Conservation (phyloP, 1,140 invertebrate genomes). For the Hesperophylax magnus region DNA sequence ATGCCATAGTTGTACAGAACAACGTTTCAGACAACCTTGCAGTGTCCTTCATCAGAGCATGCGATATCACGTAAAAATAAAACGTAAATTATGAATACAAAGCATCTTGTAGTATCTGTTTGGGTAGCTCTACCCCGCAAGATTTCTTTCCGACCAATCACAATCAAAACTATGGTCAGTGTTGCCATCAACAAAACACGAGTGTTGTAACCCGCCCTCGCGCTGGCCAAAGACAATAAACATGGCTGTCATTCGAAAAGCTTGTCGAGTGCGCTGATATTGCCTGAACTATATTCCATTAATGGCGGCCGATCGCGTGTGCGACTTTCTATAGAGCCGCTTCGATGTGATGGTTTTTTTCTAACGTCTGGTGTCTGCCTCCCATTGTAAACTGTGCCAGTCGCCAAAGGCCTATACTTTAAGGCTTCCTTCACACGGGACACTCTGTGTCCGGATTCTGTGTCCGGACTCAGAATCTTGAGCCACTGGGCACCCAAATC, state of each 20-base stretch:
- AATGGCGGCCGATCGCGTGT: slow-evolving; percentile 16
- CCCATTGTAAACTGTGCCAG: slow-evolving; percentile 17
- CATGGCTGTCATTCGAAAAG: slow-evolving; percentile 13
- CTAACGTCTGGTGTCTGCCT: slow-evolving; percentile 22
- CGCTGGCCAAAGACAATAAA: background rate
- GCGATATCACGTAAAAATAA: no score
- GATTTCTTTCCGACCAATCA: no score
- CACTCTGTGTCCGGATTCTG: no score
- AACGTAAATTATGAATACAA: no score
- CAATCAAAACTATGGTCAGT: background rate
- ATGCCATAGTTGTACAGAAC: no score
- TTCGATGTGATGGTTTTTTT: slow-evolving; percentile 11
- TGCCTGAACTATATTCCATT: slow-evolving; percentile 10
- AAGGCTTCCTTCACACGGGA: no score
- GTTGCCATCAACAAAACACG: background rate
- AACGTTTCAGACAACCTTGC: no score
- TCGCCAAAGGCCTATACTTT: background rate
- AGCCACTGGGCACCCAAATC: no score
- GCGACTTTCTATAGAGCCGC: slow-evolving; percentile 18
- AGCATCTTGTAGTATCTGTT: no score
- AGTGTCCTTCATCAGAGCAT: no score
- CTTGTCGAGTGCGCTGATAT: slow-evolving; percentile 13
- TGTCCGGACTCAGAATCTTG: no score
- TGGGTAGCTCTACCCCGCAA: no score
- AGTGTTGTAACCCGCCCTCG: background rate